phyloP scores from a whole-genome alignment of 2,888 invertebrate species.

The Didymodactylos carnosus region DNA sequence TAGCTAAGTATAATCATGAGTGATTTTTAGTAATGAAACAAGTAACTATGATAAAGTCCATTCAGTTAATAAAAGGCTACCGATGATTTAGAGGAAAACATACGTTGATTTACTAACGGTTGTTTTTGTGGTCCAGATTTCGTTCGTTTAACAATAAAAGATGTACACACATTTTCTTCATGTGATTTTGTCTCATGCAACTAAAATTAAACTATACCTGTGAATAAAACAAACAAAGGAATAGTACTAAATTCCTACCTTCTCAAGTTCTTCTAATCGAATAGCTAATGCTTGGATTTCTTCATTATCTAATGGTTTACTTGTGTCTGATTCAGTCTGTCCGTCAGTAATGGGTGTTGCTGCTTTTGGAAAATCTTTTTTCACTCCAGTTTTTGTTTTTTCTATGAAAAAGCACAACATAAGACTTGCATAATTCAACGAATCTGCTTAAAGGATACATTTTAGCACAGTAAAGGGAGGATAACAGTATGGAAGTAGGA shows the following conservation, averaged over 20 bases:
- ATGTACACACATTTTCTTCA: conserved; percentile 13
- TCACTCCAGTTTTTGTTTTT: too few species aligned
- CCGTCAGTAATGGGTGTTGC: neutral
- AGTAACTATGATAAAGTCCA: too few species aligned
- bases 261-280: conserved; percentile 28
- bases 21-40: too few species aligned
- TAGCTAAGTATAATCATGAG: neutral
- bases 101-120: neutral
- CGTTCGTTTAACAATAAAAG: conserved; percentile 1
- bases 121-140: neutral
- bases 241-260: conserved; percentile 20
- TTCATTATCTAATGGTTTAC: conserved; percentile 26
- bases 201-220: neutral
- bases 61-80: too few species aligned
- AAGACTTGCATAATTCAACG: too few species aligned
- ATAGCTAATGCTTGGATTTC: conserved; percentile 29
- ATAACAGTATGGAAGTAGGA: too few species aligned
- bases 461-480: too few species aligned
- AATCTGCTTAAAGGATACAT: too few species aligned
- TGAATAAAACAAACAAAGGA: neutral
- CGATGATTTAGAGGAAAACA: too few species aligned
- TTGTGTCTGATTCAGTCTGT: neutral
- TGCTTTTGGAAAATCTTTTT: too few species aligned
- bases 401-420: too few species aligned
- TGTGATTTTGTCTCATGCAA: neutral